Conservation (phyloP, 2,797 vertebrate species). For the Sebastes alutus region DNA sequence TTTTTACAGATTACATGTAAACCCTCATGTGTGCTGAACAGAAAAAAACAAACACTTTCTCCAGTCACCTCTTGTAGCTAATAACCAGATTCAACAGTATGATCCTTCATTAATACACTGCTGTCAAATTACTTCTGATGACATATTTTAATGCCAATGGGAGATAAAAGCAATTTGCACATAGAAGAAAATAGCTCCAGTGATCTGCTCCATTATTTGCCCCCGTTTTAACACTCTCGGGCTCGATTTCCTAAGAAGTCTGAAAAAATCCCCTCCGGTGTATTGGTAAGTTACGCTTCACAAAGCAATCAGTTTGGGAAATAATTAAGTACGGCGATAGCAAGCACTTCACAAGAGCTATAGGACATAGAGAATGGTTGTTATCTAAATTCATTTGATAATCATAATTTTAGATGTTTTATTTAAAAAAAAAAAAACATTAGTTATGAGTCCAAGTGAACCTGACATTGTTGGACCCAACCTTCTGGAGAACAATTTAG, state of each 20-base stretch:
- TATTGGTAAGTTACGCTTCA: constrained; percentile 20
- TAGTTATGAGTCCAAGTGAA: not conserved
- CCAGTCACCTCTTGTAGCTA: not conserved
- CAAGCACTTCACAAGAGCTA: constrained; percentile 4
- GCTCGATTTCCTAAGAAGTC: constrained; percentile 17
- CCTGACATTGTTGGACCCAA: not conserved
- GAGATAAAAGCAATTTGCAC: constrained; percentile 30
- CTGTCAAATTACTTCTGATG: constrained; percentile 28
- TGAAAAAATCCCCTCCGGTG: constrained; percentile 20
- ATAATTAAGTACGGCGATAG: constrained; percentile 13
- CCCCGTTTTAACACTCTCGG: constrained; percentile 21
- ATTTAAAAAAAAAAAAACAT: not conserved
- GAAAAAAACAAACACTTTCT: not conserved
- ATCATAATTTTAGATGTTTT: constrained; percentile 1
- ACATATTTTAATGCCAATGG: constrained; percentile 14
- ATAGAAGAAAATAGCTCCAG: constrained; percentile 27
- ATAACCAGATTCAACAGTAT: not conserved
- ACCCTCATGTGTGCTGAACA: not conserved
- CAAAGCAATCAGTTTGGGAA: constrained; percentile 25
- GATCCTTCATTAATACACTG: constrained; percentile 3
- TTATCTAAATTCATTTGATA: constrained; percentile 15
- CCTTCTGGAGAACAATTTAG: not conserved
- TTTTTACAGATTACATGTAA: not conserved
- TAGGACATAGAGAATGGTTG: not conserved
- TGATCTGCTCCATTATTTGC: constrained; percentile 34